A percentile compares a stretch with the other conserved stretches of the same genome.
Conservation (phyloP, 1,140 invertebrate species). For the Leucophenga varia region DNA sequence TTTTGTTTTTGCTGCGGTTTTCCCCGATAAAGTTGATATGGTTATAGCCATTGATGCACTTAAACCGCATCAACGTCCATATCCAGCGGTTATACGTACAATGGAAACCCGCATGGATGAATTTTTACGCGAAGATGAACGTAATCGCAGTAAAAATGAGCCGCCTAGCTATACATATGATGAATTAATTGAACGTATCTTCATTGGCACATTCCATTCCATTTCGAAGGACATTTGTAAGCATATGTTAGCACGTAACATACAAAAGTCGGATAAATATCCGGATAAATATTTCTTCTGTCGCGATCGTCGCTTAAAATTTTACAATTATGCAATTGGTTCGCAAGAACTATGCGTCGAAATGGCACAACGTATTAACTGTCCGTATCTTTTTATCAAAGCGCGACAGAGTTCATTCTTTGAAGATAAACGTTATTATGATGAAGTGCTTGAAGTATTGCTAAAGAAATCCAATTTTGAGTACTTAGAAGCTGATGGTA, state of each 20-base stretch:
- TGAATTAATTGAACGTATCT: constrained; percentile 62
- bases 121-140: constrained; percentile 59
- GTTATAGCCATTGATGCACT: constrained; percentile 66
- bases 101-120: constrained; percentile 57
- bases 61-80: constrained; percentile 58
- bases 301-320: constrained; percentile 63
- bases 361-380: constrained; percentile 59
- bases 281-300: constrained; percentile 65
- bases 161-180: constrained; percentile 65
- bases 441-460: constrained; percentile 62
- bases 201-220: constrained; percentile 59
- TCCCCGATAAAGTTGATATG: constrained; percentile 64
- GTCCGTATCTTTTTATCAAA: constrained; percentile 64
- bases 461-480: constrained; percentile 62
- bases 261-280: constrained; percentile 59
- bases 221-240: constrained; percentile 61
- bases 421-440: constrained; percentile 60
- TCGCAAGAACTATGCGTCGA: constrained; percentile 59
- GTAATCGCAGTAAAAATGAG: constrained; percentile 55
- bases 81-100: constrained; percentile 30
- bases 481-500: constrained; percentile 65
- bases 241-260: constrained; percentile 63
- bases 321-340: constrained; percentile 58
- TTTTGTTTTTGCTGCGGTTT: constrained; percentile 63
- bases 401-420: constrained; percentile 61